Evolutionary conservation across 2,888 invertebrate species (phyloP).

Genomic region (Dastarcus helophoroides): DNA sequence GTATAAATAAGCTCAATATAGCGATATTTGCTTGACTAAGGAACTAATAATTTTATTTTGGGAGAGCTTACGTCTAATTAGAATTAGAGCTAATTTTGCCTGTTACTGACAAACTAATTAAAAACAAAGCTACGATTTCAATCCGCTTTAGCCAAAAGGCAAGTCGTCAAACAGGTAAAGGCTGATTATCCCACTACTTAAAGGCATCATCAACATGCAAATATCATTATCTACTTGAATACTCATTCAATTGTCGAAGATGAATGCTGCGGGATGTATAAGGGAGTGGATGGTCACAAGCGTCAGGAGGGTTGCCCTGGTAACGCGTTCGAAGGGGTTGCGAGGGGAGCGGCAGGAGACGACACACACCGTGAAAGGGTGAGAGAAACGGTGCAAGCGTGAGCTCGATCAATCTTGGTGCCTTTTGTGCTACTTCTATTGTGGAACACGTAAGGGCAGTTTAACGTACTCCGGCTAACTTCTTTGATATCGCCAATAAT

Average conservation of each 20-base stretch:
- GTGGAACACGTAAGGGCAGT: slow-evolving; percentile 28
- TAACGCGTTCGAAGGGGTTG: slow-evolving; percentile 18
- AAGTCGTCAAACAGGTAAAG: slow-evolving; percentile 10
- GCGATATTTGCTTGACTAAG: no score
- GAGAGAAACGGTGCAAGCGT: slow-evolving; percentile 32
- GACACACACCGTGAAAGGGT: slow-evolving; percentile 31
- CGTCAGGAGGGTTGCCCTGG: slow-evolving; percentile 32
- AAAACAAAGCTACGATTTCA: no score
- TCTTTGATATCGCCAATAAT: no score
- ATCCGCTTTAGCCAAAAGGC: slow-evolving; percentile 7
- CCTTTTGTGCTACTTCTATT: slow-evolving; percentile 32
- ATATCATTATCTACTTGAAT: slow-evolving; percentile 37
- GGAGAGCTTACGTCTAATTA: no score
- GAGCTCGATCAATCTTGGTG: slow-evolving; percentile 34
- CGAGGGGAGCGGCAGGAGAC: slow-evolving; percentile 14
- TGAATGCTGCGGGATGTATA: slow-evolving; percentile 34
- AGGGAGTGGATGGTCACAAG: slow-evolving; percentile 35
- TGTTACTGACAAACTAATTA: no score
- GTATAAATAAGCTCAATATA: no score
- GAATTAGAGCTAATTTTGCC: no score
- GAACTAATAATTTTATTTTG: no score
- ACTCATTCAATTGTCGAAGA: slow-evolving; percentile 38
- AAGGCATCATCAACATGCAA: slow-evolving; percentile 35
- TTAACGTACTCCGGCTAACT: no score
- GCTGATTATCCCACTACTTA: slow-evolving; percentile 27